These are phyloP conservation scores for Triplophysa dalaica DNA, from an alignment of 2,113 vertebrate species.

Conservation along the genomic window DNA sequence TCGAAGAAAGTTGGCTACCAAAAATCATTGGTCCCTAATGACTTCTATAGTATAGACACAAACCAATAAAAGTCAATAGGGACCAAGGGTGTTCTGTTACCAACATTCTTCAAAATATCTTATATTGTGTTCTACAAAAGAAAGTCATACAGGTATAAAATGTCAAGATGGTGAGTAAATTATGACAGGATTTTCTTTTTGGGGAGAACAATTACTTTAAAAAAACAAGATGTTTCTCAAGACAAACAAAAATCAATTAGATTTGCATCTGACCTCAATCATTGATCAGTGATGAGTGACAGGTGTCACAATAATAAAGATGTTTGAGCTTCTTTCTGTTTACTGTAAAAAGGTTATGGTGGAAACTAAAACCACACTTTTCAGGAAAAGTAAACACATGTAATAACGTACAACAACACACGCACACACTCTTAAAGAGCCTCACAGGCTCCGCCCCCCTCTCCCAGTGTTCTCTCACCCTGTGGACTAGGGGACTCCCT, in stretches of 20 bases:
- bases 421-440: slow-evolving; percentile 52
- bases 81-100: no score
- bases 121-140: no score
- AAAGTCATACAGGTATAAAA: no score
- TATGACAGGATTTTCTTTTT: no score
- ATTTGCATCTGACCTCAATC: slow-evolving; percentile 7
- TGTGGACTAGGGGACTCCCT: slow-evolving; percentile 71
- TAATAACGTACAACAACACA: slow-evolving; percentile 21
- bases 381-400: slow-evolving; percentile 49
- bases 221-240: slow-evolving; percentile 49
- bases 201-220: no score
- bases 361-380: slow-evolving; percentile 3
- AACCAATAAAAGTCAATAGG: no score
- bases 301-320: not conserved
- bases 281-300: not conserved
- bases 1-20: no score
- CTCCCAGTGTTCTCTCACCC: slow-evolving; percentile 68
- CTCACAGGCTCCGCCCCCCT: slow-evolving; percentile 27
- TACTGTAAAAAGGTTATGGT: not conserved
- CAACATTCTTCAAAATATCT: no score
- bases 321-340: slow-evolving; percentile 51
- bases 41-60: no score
- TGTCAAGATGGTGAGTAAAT: no score
- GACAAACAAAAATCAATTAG: not conserved
- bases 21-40: no score